These are phyloP conservation scores for Pegea sp. DNA, from an alignment of 23 tunicate species.

Conservation along the genomic window DNA sequence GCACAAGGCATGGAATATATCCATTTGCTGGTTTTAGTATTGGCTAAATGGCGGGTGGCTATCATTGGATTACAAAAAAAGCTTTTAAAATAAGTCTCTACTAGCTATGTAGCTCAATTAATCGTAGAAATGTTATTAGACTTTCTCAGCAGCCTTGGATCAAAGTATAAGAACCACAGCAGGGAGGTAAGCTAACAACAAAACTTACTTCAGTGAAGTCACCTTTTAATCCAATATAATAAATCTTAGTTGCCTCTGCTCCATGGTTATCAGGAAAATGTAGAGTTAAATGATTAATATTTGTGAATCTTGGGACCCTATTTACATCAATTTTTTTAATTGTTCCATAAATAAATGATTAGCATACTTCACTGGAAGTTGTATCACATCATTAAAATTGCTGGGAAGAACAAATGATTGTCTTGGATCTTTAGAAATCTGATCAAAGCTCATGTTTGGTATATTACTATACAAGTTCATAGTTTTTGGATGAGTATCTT, in stretches of 20 bases:
- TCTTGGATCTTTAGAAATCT: constrained; percentile 43
- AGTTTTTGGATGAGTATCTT: constrained; percentile 43
- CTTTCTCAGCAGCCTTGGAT: no score
- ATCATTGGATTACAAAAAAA: no score
- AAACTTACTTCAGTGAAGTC: constrained; percentile 34
- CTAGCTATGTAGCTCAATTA: no score
- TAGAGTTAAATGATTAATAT: constrained; percentile 53
- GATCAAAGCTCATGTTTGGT: constrained; percentile 62
- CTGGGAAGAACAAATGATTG: constrained; percentile 49
- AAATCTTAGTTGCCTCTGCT: constrained; percentile 52
- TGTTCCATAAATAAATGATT: no score
- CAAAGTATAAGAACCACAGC: no score
- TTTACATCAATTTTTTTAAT: no score
- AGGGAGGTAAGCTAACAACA: no score
- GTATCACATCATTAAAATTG: constrained; percentile 22
- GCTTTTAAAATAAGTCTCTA: no score
- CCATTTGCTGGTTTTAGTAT: no score
- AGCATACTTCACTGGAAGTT: constrained; percentile 50
- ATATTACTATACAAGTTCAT: constrained; percentile 77
- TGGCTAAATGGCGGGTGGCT: no score
- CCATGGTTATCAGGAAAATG: constrained; percentile 54
- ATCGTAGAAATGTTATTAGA: no score
- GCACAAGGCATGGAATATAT: no score
- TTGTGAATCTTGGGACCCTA: constrained; percentile 58
- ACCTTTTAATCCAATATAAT: constrained; percentile 92